Conservation (phyloP, 2,797 vertebrate genomes). For the Lithobates sylvaticus region DNA sequence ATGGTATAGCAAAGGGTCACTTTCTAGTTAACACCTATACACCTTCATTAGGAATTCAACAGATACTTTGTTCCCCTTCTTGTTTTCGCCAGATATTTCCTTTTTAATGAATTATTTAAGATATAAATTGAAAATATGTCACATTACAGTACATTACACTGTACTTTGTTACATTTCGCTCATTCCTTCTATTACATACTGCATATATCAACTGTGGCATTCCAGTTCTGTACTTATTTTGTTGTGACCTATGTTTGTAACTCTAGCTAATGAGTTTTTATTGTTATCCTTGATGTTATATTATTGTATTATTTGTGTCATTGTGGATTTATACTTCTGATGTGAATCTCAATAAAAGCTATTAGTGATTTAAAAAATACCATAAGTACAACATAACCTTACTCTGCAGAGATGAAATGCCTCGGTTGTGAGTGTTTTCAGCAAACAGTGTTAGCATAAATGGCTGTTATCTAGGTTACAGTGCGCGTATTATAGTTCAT, state of each 20-base stretch:
- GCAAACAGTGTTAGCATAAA: slow-evolving; percentile 32
- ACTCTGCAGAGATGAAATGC: slow-evolving; percentile 32
- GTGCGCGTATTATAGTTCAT: slow-evolving; percentile 26
- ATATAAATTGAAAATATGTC: neutral
- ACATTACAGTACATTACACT: too few relatives aligned
- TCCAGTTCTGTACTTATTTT: neutral
- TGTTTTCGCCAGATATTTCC: too few relatives aligned
- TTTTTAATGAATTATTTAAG: neutral
- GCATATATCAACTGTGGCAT: neutral
- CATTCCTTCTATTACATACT: neutral
- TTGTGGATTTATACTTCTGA: neutral
- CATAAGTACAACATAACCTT: slow-evolving; percentile 34
- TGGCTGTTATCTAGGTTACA: slow-evolving; percentile 12
- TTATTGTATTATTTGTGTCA: neutral
- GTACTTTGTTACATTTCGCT: too few relatives aligned
- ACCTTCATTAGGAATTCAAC: neutral
- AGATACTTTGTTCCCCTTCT: neutral
- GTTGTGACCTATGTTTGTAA: neutral
- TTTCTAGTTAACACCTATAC: neutral
- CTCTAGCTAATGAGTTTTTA: neutral
- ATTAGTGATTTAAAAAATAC: slow-evolving; percentile 7
- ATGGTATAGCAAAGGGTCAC: too few relatives aligned
- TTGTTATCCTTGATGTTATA: neutral
- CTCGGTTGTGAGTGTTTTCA: slow-evolving; percentile 9
- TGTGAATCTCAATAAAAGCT: neutral